Evolutionary conservation across 1,140 invertebrate genomes (phyloP).

Genomic region (Aphaenogaster ashmeadi): DNA sequence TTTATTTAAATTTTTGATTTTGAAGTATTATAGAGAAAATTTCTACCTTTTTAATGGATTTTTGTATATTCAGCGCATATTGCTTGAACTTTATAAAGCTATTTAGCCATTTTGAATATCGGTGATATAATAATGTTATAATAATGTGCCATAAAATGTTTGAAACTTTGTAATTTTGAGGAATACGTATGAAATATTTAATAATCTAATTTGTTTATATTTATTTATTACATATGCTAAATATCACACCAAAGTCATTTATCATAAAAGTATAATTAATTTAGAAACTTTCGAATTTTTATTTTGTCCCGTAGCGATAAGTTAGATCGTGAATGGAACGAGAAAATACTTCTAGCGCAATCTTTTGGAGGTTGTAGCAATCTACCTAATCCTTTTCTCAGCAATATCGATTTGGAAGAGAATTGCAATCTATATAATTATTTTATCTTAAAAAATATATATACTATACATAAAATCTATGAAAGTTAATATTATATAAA

Average conservation of each 20-base stretch:
- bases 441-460: not conserved
- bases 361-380: not conserved
- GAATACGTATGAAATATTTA: not conserved
- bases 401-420: conserved; percentile 12
- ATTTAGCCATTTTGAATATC: not conserved
- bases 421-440: not conserved
- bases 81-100: not conserved
- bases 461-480: not conserved
- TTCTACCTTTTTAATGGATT: not conserved
- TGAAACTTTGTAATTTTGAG: not conserved
- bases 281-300: not conserved
- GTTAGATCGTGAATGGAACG: not conserved
- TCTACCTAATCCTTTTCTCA: not conserved
- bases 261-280: conserved; percentile 21
- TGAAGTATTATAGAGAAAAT: not conserved
- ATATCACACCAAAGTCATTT: not conserved
- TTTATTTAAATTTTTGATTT: not conserved
- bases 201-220: not conserved
- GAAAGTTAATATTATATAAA: not conserved
- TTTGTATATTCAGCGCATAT: not conserved
- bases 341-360: conserved; percentile 35
- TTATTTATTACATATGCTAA: not conserved
- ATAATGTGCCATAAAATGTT: not conserved
- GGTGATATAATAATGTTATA: not conserved
- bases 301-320: conserved; percentile 30